Percentiles rank a stretch among this genome's conserved stretches.
These are phyloP conservation scores for Cistogaster globosa DNA, from an alignment of 2,888 invertebrate genomes.

Conservation along the genomic window DNA sequence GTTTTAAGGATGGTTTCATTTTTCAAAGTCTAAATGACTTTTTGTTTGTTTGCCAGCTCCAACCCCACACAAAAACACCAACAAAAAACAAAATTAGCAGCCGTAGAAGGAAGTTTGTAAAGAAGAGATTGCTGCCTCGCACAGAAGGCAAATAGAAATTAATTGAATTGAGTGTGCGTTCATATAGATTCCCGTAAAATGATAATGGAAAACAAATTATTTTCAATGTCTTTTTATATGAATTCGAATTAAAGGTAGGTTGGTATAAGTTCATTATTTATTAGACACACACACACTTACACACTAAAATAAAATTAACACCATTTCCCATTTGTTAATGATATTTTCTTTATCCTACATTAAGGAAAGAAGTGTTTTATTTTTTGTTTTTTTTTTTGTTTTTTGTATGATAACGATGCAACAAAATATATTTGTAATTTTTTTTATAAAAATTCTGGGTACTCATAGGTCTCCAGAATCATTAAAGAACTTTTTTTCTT, in stretches of 20 bases:
- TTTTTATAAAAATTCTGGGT: too few species aligned
- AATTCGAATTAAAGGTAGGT: background rate
- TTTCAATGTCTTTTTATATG: constrained; percentile 70
- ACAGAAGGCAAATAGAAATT: constrained; percentile 79
- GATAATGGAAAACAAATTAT: constrained; percentile 77
- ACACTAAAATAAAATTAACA: background rate
- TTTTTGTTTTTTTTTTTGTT: too few species aligned
- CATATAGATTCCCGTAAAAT: constrained; percentile 75
- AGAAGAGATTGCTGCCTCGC: constrained; percentile 73
- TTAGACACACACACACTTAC: background rate
- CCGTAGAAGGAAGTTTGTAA: constrained; percentile 61
- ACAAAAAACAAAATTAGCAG: constrained; percentile 49
- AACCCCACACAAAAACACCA: background rate
- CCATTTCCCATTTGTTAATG: background rate
- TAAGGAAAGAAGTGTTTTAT: too few species aligned
- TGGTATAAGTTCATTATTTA: constrained; percentile 7
- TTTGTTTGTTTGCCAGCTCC: constrained; percentile 34
- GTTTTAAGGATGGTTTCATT: constrained; percentile 46
- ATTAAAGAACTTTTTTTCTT: too few species aligned
- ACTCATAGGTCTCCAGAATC: too few species aligned
- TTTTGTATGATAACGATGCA: too few species aligned
- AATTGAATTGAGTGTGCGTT: constrained; percentile 80
- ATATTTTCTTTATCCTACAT: background rate
- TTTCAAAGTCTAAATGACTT: constrained; percentile 51
- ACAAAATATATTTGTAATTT: too few species aligned